Evolutionary conservation across 2,888 invertebrate species (phyloP).

Genomic region (Acleris sparsana): DNA sequence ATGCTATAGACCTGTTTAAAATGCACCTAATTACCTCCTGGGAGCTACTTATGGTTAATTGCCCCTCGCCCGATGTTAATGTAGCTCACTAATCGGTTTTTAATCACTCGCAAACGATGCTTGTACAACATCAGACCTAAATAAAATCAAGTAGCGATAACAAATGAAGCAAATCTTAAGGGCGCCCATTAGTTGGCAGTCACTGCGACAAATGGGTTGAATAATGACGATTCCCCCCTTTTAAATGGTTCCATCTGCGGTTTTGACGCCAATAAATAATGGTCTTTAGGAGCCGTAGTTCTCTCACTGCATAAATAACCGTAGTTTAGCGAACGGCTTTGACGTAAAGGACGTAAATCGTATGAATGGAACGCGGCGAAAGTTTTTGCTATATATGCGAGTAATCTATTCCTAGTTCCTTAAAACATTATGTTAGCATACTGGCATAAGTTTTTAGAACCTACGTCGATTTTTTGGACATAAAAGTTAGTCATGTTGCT

Average conservation of each 20-base stretch:
- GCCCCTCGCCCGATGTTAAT: neutral
- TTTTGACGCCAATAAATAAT: conserved; percentile 45
- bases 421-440: too few species aligned
- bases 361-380: conserved; percentile 25
- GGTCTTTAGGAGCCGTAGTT: conserved; percentile 29
- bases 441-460: too few species aligned
- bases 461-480: too few species aligned
- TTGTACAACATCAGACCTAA: conserved; percentile 35
- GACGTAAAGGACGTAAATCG: neutral
- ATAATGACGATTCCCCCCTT: conserved; percentile 54
- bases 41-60: too few species aligned
- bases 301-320: conserved; percentile 28
- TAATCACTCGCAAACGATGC: conserved; percentile 10
- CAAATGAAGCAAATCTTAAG: conserved; percentile 47
- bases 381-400: too few species aligned
- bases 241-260: conserved; percentile 51
- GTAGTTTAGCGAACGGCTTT: conserved; percentile 1
- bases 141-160: conserved; percentile 46
- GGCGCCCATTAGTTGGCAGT: conserved; percentile 50
- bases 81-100: conserved; percentile 9
- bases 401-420: too few species aligned
- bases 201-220: conserved; percentile 60
- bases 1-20: too few species aligned
- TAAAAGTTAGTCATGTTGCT: too few species aligned
- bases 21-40: too few species aligned